These are phyloP conservation scores for Characodon lateralis DNA, from an alignment of 2,797 vertebrate genomes.

Conservation along the genomic window DNA sequence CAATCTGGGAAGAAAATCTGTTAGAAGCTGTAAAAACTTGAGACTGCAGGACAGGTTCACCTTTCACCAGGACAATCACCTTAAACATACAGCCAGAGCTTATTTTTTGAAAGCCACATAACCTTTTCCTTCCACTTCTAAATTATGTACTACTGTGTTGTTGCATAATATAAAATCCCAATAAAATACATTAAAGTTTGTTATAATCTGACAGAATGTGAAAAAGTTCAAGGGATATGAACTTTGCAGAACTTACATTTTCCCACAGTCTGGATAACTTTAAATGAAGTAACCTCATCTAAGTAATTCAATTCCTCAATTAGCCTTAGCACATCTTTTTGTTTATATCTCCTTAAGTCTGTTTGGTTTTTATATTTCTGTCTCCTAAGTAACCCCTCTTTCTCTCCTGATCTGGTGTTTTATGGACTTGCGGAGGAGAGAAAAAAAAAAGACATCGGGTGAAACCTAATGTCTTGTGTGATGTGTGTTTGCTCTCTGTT, in stretches of 20 bases:
- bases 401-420: slow-evolving; percentile 62
- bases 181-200: neutral
- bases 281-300: neutral
- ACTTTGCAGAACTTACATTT: neutral
- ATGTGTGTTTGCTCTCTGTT: slow-evolving; percentile 73
- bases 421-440: slow-evolving; percentile 42
- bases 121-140: neutral
- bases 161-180: neutral
- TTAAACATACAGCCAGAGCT: neutral
- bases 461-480: slow-evolving; percentile 63
- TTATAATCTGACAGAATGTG: neutral
- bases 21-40: no score
- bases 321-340: slow-evolving; percentile 6
- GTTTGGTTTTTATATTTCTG: slow-evolving; percentile 26
- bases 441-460: slow-evolving; percentile 43
- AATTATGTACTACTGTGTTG: slow-evolving; percentile 1
- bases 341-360: neutral
- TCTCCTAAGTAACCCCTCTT: slow-evolving; percentile 57
- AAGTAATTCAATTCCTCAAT: slow-evolving; percentile 5
- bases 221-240: neutral
- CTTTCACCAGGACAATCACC: no score
- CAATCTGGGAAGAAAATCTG: neutral
- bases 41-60: no score
- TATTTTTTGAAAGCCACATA: neutral
- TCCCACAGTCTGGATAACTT: slow-evolving; percentile 6